These are phyloP conservation scores for Yponomeuta malinellus DNA, from an alignment of 2,888 invertebrate genomes.

Conservation along the genomic window DNA sequence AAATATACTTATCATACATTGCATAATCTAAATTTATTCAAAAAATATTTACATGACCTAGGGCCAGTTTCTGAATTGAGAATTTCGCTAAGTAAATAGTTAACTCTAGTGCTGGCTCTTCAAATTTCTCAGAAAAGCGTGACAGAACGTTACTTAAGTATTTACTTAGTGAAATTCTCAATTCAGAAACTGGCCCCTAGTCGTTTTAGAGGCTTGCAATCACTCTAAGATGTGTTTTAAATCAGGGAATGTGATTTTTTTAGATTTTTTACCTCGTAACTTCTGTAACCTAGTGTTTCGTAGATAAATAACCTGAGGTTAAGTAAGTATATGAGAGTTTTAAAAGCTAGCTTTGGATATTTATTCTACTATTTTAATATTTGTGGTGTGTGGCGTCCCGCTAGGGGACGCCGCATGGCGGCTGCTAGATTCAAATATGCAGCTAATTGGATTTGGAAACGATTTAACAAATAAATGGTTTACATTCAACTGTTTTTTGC, in stretches of 20 bases:
- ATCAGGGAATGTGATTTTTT: conserved; percentile 31
- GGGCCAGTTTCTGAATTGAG: no score
- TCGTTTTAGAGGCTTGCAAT: conserved; percentile 13
- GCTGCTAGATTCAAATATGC: background rate
- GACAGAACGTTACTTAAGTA: no score
- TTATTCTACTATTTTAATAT: conserved; percentile 31
- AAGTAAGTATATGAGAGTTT: conserved; percentile 34
- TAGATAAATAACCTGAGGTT: conserved; percentile 28
- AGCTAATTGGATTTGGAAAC: background rate
- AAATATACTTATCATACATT: conserved; percentile 45
- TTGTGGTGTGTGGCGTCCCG: conserved; percentile 10
- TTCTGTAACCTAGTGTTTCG: conserved; percentile 37
- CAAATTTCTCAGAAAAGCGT: no score
- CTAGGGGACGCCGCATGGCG: background rate
- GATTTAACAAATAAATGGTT: conserved; percentile 47
- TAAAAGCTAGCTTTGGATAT: conserved; percentile 49
- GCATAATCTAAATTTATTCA: conserved; percentile 38
- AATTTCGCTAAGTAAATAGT: no score
- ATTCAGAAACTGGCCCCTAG: background rate
- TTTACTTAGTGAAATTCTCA: no score
- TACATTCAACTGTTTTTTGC: conserved; percentile 40
- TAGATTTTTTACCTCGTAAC: conserved; percentile 44
- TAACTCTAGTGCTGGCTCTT: no score
- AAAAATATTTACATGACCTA: conserved; percentile 14
- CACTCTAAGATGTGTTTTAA: conserved; percentile 20